Evolutionary conservation across 2,888 invertebrate species (phyloP).

Genomic region (Ophonus ardosiacus): DNA sequence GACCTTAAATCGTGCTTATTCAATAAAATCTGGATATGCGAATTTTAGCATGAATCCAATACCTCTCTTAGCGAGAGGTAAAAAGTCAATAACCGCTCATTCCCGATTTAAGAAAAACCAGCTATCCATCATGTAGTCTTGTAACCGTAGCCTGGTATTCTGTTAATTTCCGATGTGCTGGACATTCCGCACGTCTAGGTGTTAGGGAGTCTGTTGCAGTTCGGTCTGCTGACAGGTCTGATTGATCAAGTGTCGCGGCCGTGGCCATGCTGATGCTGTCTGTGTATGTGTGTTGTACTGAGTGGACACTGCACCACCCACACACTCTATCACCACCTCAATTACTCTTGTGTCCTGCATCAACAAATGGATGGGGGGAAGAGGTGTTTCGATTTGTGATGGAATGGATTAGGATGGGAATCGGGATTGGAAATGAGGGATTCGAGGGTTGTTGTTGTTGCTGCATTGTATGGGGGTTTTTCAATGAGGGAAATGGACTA

Average conservation of each 20-base stretch:
- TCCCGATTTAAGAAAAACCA: no score
- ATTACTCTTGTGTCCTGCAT: conserved; percentile 31
- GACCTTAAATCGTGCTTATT: no score
- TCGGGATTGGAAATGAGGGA: not conserved
- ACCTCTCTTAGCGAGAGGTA: no score
- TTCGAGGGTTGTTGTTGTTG: not conserved
- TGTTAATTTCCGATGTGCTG: not conserved
- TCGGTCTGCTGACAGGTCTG: conserved; percentile 15
- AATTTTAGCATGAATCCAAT: no score
- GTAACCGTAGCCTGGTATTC: not conserved
- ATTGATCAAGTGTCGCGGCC: conserved; percentile 22
- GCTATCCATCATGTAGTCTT: not conserved
- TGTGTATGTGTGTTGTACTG: not conserved
- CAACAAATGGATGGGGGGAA: conserved; percentile 1
- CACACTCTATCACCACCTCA: conserved; percentile 17
- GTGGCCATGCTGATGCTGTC: not conserved
- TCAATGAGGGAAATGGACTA: no score
- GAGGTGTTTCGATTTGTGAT: not conserved
- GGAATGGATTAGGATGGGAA: not conserved
- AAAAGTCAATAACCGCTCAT: no score
- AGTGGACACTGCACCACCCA: not conserved
- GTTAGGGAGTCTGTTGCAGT: not conserved
- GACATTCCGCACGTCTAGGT: not conserved
- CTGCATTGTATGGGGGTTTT: no score
- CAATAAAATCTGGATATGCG: no score